These are phyloP conservation scores for Coregonus clupeaformis DNA, from an alignment of 2,113 vertebrate species.

Conservation along the genomic window DNA sequence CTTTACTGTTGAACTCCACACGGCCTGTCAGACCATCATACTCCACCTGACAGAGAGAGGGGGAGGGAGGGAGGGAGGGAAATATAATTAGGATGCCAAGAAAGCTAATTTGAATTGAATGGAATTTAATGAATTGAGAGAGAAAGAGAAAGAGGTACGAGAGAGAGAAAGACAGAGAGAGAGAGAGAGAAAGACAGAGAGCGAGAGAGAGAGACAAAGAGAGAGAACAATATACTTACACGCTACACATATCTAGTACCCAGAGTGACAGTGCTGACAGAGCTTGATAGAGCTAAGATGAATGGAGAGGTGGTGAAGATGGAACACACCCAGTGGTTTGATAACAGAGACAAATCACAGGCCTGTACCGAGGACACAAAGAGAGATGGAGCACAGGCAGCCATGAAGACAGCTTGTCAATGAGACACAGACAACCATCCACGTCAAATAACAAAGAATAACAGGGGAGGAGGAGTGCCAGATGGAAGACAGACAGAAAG, in stretches of 20 bases:
- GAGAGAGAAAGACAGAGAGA: neutral
- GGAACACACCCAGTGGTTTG: slow-evolving; percentile 63
- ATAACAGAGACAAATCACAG: slow-evolving; percentile 70
- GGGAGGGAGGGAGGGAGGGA: slow-evolving; percentile 22
- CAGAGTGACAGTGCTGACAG: slow-evolving; percentile 21
- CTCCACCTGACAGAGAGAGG: slow-evolving; percentile 81
- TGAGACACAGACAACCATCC: slow-evolving; percentile 46
- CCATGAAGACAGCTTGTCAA: slow-evolving; percentile 57
- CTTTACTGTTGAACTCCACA: slow-evolving; percentile 95
- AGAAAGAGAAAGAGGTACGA: neutral
- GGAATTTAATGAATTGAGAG: neutral
- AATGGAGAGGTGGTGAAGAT: slow-evolving; percentile 55
- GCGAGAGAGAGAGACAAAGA: slow-evolving; percentile 18
- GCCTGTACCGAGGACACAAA: slow-evolving; percentile 58
- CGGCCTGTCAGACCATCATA: slow-evolving; percentile 89
- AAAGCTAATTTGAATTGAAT: neutral
- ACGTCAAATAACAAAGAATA: slow-evolving; percentile 54
- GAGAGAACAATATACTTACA: neutral
- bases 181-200: slow-evolving; percentile 19
- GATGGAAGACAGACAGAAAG: neutral
- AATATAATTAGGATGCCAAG: neutral
- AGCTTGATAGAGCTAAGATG: slow-evolving; percentile 54
- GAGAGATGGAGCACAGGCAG: slow-evolving; percentile 59
- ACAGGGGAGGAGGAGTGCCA: slow-evolving; percentile 38
- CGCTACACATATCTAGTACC: neutral